These are phyloP conservation scores for Labia minor DNA, from an alignment of 2,888 invertebrate genomes.

Conservation along the genomic window DNA sequence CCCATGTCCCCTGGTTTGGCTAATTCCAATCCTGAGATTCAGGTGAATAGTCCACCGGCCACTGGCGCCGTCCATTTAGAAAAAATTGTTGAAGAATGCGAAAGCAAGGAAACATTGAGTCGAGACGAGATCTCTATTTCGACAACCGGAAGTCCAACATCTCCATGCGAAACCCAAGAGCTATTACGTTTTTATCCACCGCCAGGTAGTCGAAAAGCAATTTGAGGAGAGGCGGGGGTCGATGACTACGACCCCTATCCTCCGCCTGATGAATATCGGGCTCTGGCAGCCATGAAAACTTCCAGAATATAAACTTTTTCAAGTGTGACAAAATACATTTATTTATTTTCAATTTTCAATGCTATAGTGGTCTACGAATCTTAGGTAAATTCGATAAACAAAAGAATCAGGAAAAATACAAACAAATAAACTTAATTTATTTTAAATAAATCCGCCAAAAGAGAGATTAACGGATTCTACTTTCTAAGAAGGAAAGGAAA, in stretches of 20 bases:
- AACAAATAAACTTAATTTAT: no score
- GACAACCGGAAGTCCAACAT: slow-evolving; percentile 50
- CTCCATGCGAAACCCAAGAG: slow-evolving; percentile 58
- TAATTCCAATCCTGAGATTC: slow-evolving; percentile 43
- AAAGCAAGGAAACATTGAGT: slow-evolving; percentile 39
- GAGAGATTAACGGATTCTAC: no score
- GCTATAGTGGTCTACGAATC: no score
- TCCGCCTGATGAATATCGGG: slow-evolving; percentile 5
- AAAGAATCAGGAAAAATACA: no score
- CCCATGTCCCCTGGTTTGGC: slow-evolving; percentile 33
- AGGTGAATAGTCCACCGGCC: slow-evolving; percentile 46
- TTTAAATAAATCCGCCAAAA: no score
- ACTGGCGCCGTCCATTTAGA: slow-evolving; percentile 49
- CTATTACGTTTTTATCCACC: slow-evolving; percentile 34
- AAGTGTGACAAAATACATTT: no score
- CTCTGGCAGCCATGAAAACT: slow-evolving; percentile 19
- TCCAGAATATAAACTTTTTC: slow-evolving; percentile 19
- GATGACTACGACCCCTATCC: neutral
- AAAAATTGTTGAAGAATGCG: slow-evolving; percentile 57
- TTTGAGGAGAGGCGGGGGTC: slow-evolving; percentile 28
- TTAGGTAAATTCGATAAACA: no score
- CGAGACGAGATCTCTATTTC: slow-evolving; percentile 40
- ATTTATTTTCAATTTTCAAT: no score
- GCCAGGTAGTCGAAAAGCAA: neutral
- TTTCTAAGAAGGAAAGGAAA: no score